Percentiles rank a stretch among this genome's conserved stretches.
These are phyloP conservation scores for Brotogeris chrysoptera DNA, from an alignment of 2,797 vertebrate species.

Conservation along the genomic window DNA sequence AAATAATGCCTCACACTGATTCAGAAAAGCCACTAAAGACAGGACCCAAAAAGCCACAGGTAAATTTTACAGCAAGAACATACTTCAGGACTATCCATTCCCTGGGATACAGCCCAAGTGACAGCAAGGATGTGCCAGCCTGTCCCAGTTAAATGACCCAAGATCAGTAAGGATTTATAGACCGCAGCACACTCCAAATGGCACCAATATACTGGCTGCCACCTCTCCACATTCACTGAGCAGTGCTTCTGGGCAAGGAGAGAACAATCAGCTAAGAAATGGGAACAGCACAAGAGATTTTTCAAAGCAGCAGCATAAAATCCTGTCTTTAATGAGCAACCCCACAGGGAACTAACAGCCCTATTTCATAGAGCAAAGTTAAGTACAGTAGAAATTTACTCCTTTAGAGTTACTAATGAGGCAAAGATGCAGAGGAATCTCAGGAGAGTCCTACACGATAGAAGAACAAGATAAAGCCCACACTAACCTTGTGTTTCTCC, in stretches of 20 bases:
- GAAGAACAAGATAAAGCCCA: neutral
- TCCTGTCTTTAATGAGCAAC: constrained; percentile 44
- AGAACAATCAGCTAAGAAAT: neutral
- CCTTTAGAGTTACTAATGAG: constrained; percentile 18
- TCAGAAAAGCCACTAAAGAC: neutral
- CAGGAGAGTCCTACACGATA: neutral
- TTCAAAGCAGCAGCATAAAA: constrained; percentile 32
- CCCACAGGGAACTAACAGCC: constrained; percentile 6
- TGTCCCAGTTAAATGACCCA: constrained; percentile 32
- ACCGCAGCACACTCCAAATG: constrained; percentile 5
- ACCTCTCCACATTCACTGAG: neutral
- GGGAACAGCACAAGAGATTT: constrained; percentile 33
- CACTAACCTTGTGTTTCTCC: constrained; percentile 87
- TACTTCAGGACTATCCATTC: neutral
- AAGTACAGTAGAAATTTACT: constrained; percentile 46
- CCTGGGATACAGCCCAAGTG: neutral
- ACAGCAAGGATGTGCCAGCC: constrained; percentile 31
- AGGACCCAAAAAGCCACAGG: neutral
- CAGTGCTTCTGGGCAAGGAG: neutral
- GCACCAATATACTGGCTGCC: constrained; percentile 36
- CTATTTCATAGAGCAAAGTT: constrained; percentile 34
- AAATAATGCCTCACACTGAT: neutral
- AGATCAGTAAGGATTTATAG: constrained; percentile 44
- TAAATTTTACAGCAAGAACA: neutral
- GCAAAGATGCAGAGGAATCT: neutral